Evolutionary conservation across 2,113 vertebrate genomes (phyloP), one percentile per base, ranked within the genome.

Genomic region (Psammodynastes pulverulentus): DNA sequence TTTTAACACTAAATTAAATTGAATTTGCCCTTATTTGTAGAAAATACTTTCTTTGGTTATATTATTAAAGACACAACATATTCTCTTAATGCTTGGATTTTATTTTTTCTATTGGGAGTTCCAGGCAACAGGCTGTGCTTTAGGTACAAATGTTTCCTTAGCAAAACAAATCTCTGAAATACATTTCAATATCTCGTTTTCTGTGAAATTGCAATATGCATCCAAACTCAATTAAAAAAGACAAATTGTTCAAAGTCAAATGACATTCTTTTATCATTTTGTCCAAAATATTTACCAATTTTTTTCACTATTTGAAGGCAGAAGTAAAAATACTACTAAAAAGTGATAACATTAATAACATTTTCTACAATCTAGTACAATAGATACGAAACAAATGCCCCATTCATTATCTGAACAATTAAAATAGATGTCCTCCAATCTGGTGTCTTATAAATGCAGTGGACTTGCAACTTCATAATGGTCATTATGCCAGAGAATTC

Each of bases 281-380:
- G 52, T n/a, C 0, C 21, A 85, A 91, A 86, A 23, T 52, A 10
- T 2, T 9, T 43, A 0, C 0, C 2, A 19, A 19, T 67, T 45
- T 7, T 54, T 0, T 7, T n/a, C 24, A 54, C 9, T 9, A 0
- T 29, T 89, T 3, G 53, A 21, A 21, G 0, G 0, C 54, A 56
- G 21, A 62, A 15, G 34, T 45, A 21, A 49, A 49, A 10, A 21
- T 79, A 21, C 29, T 15, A 12, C 34, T 34, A 86, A 43, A 0
- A 0, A n/a, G 39, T 43, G 39, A 26, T 53, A n/a, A 51, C 39
- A n/a, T n/a, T n/a, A 72, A 9, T 26, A 56, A 21, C 1, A 43
- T 90, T 58, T 17, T 1, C 0, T 67, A 43, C 26, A 48, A 48
- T 0, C n/a, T 51, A 13, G 43, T 9, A 0, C 0, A 51, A 24